phyloP scores from a whole-genome alignment of 2,888 invertebrate genomes.

The Mythimna ferrago region DNA sequence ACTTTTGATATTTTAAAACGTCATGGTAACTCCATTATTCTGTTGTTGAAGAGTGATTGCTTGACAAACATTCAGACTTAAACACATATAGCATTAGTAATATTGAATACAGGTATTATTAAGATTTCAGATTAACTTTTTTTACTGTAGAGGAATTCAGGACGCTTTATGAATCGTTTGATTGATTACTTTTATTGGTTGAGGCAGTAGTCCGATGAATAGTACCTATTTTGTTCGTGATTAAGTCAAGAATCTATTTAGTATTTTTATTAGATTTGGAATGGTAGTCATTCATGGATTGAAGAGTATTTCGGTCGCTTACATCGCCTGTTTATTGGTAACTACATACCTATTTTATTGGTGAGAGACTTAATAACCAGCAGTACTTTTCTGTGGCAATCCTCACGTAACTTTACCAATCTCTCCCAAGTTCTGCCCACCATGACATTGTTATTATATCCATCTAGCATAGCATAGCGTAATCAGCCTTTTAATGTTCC shows the following conservation, averaged over 20 bases:
- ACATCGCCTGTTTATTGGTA: background rate
- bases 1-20: no score
- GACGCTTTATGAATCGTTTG: slow-evolving; percentile 22
- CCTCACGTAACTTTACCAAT: background rate
- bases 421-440: background rate
- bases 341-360: no score
- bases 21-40: background rate
- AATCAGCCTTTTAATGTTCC: no score
- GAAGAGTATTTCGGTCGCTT: background rate
- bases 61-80: background rate
- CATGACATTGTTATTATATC: background rate
- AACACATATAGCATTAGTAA: background rate
- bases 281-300: background rate
- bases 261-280: slow-evolving; percentile 9
- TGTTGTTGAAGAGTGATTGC: background rate
- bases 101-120: slow-evolving; percentile 46
- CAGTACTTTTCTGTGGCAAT: no score
- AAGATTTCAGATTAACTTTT: slow-evolving; percentile 52
- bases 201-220: slow-evolving; percentile 28
- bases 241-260: slow-evolving; percentile 1
- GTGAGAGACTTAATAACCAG: no score
- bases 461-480: no score
- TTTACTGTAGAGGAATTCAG: slow-evolving; percentile 28
- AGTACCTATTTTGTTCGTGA: slow-evolving; percentile 15
- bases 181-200: slow-evolving; percentile 38